Percentiles rank a stretch among this genome's conserved stretches.
Conservation (phyloP, 2,113 vertebrate genomes). For the Beaufortia kweichowensis region DNA sequence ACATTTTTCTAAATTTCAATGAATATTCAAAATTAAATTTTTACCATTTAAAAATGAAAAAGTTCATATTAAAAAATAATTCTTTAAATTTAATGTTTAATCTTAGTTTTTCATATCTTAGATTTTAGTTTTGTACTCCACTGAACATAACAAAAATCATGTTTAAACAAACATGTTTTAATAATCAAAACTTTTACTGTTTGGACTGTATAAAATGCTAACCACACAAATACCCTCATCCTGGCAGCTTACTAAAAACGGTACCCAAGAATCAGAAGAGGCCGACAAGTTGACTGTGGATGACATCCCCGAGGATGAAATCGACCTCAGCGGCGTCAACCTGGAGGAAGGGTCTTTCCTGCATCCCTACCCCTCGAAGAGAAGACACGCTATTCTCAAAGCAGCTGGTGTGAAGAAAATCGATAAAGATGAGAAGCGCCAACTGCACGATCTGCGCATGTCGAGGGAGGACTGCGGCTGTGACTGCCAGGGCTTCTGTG, state of each 20-base stretch:
- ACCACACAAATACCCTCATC: not conserved
- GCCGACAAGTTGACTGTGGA: conserved; percentile 84
- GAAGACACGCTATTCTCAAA: conserved; percentile 84
- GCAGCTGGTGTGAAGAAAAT: conserved; percentile 89
- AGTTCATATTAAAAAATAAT: too few species aligned
- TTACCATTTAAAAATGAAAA: too few species aligned
- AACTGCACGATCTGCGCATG: conserved; percentile 85
- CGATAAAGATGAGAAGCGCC: conserved; percentile 90
- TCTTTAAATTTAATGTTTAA: too few species aligned
- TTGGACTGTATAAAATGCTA: not conserved
- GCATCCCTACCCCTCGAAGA: conserved; percentile 86
- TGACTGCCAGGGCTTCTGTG: conserved; percentile 88
- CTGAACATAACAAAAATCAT: too few species aligned
- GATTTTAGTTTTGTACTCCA: too few species aligned
- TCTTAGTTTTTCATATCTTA: too few species aligned
- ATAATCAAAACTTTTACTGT: too few species aligned
- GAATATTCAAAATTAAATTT: too few species aligned
- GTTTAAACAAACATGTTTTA: too few species aligned
- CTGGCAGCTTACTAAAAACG: conserved; percentile 83
- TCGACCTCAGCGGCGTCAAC: conserved; percentile 75
- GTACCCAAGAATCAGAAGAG: conserved; percentile 81
- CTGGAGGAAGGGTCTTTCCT: conserved; percentile 85
- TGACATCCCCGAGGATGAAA: conserved; percentile 83
- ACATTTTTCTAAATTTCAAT: too few species aligned
- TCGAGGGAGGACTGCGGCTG: conserved; percentile 95